phyloP scores from a whole-genome alignment of 37 sponge, comb jelly and placozoan species.

The Halichondria panicea region DNA sequence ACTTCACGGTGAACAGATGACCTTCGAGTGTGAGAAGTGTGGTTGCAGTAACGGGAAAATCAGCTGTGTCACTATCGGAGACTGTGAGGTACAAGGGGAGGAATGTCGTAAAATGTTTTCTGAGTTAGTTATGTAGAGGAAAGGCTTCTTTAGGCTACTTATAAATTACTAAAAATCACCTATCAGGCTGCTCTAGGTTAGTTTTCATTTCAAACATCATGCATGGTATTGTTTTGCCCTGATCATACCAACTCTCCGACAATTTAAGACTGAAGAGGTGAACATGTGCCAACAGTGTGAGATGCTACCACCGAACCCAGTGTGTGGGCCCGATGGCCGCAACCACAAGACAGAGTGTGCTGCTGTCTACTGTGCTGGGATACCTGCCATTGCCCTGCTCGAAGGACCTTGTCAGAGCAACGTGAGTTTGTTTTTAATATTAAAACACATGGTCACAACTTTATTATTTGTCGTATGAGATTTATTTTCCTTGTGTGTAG shows the following conservation, averaged over 20 bases:
- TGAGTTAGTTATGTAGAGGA: too few relatives aligned
- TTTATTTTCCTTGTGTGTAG: slow-evolving; percentile 14
- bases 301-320: background rate
- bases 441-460: background rate
- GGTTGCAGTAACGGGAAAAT: slow-evolving; percentile 18
- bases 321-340: slow-evolving; percentile 48
- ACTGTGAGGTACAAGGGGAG: slow-evolving; percentile 14
- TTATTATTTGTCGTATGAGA: background rate
- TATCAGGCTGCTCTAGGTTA: too few relatives aligned
- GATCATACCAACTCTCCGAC: too few relatives aligned
- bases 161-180: too few relatives aligned
- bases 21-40: slow-evolving; percentile 9
- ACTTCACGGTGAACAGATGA: background rate
- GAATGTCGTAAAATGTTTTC: too few relatives aligned
- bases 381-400: slow-evolving; percentile 17
- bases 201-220: too few relatives aligned
- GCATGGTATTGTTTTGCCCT: too few relatives aligned
- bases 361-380: slow-evolving; percentile 45
- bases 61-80: slow-evolving; percentile 2
- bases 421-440: slow-evolving; percentile 19
- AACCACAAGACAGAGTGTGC: slow-evolving; percentile 39
- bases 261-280: too few relatives aligned
- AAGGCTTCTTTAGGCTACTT: too few relatives aligned
- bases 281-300: slow-evolving; percentile 20
- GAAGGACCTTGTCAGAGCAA: slow-evolving; percentile 46